A percentile compares a stretch with the other conserved stretches of the same genome.
Conservation (phyloP, 2,888 invertebrate species). For the Thecocarcelia acutangulata region DNA sequence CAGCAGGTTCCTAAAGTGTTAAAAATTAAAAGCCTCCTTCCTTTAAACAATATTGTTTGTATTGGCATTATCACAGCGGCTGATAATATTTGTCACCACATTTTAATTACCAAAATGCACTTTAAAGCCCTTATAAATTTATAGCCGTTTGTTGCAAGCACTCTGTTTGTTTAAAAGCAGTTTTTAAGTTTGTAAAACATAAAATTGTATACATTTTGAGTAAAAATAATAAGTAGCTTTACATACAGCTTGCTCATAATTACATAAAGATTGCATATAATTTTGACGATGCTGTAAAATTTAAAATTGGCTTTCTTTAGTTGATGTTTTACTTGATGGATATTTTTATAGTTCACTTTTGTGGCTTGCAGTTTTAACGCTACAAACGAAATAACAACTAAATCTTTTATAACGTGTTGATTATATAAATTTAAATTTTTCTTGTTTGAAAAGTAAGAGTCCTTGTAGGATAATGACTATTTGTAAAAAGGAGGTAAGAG, state of each 20-base stretch:
- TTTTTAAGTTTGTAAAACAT: not conserved
- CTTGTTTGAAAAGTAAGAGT: too few species aligned
- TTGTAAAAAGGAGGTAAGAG: too few species aligned
- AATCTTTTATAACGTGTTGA: too few species aligned
- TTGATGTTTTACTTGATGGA: constrained; percentile 8
- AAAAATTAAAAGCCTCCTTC: constrained; percentile 52
- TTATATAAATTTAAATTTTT: too few species aligned
- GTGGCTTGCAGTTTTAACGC: not conserved
- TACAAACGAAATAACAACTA: too few species aligned
- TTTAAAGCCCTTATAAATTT: constrained; percentile 50
- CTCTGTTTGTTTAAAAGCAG: constrained; percentile 7
- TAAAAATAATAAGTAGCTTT: constrained; percentile 25
- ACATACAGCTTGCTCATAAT: constrained; percentile 58
- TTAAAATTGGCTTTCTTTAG: constrained; percentile 38
- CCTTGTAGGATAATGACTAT: too few species aligned
- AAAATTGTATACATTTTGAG: not conserved
- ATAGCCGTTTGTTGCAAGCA: constrained; percentile 20
- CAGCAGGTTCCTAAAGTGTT: constrained; percentile 50
- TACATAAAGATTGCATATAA: constrained; percentile 57
- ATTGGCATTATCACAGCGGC: constrained; percentile 26
- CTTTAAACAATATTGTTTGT: not conserved
- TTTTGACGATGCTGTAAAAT: constrained; percentile 53
- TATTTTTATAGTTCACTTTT: constrained; percentile 1
- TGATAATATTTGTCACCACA: constrained; percentile 61
- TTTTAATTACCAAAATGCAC: constrained; percentile 36